phyloP scores from a whole-genome alignment of 2,888 invertebrate genomes.

The Cepaea hortensis region DNA sequence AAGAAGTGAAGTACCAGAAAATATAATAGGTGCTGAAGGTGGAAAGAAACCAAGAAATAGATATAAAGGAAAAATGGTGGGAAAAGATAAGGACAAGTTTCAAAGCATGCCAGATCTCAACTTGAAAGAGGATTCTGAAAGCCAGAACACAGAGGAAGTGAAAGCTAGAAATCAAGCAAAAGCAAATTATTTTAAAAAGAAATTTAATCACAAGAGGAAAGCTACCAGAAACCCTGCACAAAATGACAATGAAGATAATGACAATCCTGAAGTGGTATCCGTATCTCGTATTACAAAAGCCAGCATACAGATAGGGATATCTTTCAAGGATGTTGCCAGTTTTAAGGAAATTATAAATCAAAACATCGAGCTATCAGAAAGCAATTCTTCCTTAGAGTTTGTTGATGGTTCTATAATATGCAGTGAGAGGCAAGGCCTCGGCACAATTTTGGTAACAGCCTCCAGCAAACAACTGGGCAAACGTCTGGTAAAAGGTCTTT shows the following conservation, averaged over 20 bases:
- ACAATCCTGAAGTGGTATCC: not conserved
- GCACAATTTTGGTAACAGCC: not conserved
- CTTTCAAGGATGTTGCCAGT: not conserved
- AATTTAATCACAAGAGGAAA: not conserved
- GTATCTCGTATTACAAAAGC: slow-evolving; percentile 5
- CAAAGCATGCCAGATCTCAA: slow-evolving; percentile 6
- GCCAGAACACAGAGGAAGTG: not conserved
- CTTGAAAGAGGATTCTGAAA: not conserved
- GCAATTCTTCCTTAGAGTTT: not conserved
- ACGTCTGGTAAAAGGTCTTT: slow-evolving; percentile 7
- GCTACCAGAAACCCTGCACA: not conserved
- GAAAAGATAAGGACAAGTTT: not conserved
- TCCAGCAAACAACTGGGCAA: slow-evolving; percentile 15
- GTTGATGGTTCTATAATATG: slow-evolving; percentile 10
- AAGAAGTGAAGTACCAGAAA: not conserved
- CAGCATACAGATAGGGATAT: not conserved
- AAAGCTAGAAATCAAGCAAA: not conserved
- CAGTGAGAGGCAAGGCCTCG: not conserved
- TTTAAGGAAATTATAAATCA: not conserved
- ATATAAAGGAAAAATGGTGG: not conserved
- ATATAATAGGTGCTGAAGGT: not conserved
- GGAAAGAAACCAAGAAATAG: not conserved
- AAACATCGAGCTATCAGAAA: not conserved
- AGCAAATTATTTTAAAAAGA: not conserved
- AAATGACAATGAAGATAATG: not conserved